phyloP scores from a whole-genome alignment of 1,140 invertebrate species.

The Lepidurus couesii region DNA sequence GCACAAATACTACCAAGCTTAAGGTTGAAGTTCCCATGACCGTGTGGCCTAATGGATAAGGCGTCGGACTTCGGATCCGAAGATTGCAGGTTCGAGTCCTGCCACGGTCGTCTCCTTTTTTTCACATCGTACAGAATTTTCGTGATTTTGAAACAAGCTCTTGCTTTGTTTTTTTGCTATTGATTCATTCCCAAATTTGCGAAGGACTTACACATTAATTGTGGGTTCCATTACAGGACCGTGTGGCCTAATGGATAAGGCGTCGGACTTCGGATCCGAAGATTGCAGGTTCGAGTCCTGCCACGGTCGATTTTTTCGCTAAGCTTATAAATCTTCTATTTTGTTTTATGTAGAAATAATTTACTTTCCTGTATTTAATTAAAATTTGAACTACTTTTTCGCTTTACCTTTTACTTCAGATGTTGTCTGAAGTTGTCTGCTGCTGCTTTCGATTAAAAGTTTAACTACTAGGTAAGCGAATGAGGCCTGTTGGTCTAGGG shows the following conservation, averaged over 20 bases:
- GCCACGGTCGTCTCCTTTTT: constrained; percentile 61
- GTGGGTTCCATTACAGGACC: constrained; percentile 46
- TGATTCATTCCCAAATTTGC: too few species aligned
- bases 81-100: constrained; percentile 86
- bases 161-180: background rate
- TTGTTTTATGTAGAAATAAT: too few species aligned
- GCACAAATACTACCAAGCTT: too few species aligned
- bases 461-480: background rate
- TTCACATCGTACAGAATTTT: constrained; percentile 35
- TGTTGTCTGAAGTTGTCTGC: background rate
- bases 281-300: constrained; percentile 86
- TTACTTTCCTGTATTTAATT: too few species aligned
- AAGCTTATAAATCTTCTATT: too few species aligned
- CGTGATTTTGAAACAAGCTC: background rate
- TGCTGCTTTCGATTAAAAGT: background rate
- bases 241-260: constrained; percentile 86
- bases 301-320: constrained; percentile 57
- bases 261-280: constrained; percentile 88
- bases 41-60: constrained; percentile 85
- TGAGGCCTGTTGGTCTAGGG: constrained; percentile 34
- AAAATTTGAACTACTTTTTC: too few species aligned
- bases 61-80: constrained; percentile 87
- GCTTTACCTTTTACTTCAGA: too few species aligned
- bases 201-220: background rate
- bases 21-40: constrained; percentile 43